Evolutionary conservation across 2,113 vertebrate species (phyloP).

Genomic region (Dipodomys merriami): DNA sequence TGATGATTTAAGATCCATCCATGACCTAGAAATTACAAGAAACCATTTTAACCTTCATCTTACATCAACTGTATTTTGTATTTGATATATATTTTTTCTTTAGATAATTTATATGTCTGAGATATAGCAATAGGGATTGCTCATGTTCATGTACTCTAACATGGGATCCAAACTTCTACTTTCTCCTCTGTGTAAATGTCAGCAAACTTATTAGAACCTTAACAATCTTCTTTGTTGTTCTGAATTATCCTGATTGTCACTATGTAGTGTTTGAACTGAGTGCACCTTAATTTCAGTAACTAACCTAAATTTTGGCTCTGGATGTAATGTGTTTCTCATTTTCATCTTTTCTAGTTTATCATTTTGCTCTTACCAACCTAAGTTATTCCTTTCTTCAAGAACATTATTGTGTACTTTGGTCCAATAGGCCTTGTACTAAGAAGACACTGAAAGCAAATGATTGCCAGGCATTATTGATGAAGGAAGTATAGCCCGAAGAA

Average conservation of each 20-base stretch:
- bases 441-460: neutral
- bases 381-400: neutral
- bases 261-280: neutral
- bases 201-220: neutral
- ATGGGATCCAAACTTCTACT: neutral
- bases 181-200: neutral
- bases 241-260: neutral
- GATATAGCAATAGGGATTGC: neutral
- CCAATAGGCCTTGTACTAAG: neutral
- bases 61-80: neutral
- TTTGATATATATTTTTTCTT: neutral
- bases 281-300: neutral
- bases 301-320: neutral
- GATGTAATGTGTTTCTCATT: neutral
- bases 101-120: neutral
- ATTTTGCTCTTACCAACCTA: neutral
- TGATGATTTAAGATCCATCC: neutral
- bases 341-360: neutral
- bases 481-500: conserved; percentile 7
- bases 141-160: neutral
- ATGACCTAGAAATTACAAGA: neutral
- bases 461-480: neutral
- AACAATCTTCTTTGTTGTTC: neutral
- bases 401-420: neutral
- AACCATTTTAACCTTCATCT: neutral